Evolutionary conservation across 2,113 vertebrate species (phyloP).

Genomic region (Tympanuchus pallidicinctus): DNA sequence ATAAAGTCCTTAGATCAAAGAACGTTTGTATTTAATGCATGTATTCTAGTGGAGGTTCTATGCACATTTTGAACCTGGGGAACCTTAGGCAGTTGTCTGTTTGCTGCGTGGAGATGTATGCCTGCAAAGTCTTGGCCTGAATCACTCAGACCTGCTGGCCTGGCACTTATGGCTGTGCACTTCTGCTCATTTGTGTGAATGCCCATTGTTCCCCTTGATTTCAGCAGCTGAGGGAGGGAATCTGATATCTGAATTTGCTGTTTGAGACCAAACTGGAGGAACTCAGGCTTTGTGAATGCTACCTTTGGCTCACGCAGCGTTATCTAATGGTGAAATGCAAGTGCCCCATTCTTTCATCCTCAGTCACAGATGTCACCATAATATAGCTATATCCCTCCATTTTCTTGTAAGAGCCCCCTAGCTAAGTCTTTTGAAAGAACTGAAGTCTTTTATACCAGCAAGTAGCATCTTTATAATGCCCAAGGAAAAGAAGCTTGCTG

Average conservation of each 20-base stretch:
- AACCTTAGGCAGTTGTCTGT: neutral
- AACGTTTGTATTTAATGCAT: neutral
- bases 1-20: constrained; percentile 28
- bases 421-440: neutral
- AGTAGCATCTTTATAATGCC: neutral
- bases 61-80: neutral
- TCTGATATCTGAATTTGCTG: neutral
- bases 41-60: neutral
- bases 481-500: neutral
- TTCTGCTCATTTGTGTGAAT: neutral
- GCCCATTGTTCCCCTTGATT: constrained; percentile 9
- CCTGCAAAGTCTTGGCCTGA: neutral
- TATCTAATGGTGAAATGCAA: neutral
- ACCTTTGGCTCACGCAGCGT: neutral
- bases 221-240: constrained; percentile 4
- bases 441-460: neutral
- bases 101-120: neutral
- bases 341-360: neutral
- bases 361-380: neutral
- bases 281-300: neutral
- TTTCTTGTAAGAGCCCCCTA: neutral
- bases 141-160: neutral
- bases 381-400: neutral
- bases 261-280: neutral
- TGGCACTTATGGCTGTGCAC: neutral